These are phyloP conservation scores for Agrypnia vestita DNA, from an alignment of 1,140 invertebrate genomes.

Conservation along the genomic window DNA sequence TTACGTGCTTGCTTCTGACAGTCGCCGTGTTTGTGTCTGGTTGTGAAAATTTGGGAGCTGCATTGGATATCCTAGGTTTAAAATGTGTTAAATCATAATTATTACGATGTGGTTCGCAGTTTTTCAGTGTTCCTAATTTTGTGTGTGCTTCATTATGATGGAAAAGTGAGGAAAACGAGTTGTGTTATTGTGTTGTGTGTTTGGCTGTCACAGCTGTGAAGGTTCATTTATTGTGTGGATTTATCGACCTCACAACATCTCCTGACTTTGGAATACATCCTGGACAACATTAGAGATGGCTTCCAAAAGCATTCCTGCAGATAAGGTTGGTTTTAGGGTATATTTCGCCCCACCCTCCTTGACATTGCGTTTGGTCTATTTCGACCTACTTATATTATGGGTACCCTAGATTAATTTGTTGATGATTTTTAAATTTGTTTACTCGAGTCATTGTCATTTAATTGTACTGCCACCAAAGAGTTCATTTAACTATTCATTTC, in stretches of 20 bases:
- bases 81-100: slow-evolving; percentile 49
- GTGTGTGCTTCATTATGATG: slow-evolving; percentile 45
- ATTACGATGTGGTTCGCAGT: slow-evolving; percentile 46
- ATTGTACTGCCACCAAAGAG: not conserved
- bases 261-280: slow-evolving; percentile 43
- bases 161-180: slow-evolving; percentile 53
- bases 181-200: slow-evolving; percentile 52
- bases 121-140: slow-evolving; percentile 43
- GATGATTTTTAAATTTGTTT: slow-evolving; percentile 33
- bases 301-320: slow-evolving; percentile 55
- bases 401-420: slow-evolving; percentile 46
- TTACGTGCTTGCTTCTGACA: slow-evolving; percentile 55
- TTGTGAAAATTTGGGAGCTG: slow-evolving; percentile 45
- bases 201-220: slow-evolving; percentile 55
- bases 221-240: slow-evolving; percentile 48
- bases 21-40: slow-evolving; percentile 50
- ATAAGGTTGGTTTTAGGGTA: slow-evolving; percentile 52
- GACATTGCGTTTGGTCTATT: slow-evolving; percentile 29
- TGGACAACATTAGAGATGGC: slow-evolving; percentile 54
- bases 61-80: slow-evolving; percentile 21
- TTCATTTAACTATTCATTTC: slow-evolving; percentile 12
- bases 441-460: not conserved
- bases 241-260: slow-evolving; percentile 36
- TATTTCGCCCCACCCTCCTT: slow-evolving; percentile 51
- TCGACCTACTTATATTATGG: slow-evolving; percentile 53